Base-by-base conservation (phyloP, 2,888 invertebrate genomes). In the Choristoneura rosaceana region DNA sequence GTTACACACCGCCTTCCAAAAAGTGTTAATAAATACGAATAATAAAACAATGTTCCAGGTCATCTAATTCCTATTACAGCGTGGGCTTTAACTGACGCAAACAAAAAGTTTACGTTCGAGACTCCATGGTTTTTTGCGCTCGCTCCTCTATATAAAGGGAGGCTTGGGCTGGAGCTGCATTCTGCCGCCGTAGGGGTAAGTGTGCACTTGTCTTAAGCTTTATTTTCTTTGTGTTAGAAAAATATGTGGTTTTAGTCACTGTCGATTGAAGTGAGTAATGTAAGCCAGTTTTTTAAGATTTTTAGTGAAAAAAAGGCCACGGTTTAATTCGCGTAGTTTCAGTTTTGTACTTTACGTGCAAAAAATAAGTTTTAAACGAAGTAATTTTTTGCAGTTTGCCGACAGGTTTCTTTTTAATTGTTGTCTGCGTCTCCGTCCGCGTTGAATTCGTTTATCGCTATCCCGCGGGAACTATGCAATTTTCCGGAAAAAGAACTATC, bases 111-210 rank as follows among this genome's bases (percentile, higher is more conserved):
- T 38, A 3, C 14, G 45, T 10, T n/a, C 14, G 60, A 66, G 12
- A n/a, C 71, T 71, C 71, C 17, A 25, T 62, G 2, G 61, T 10
- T 38, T 38, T 66, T 52, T 61, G 17, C 34, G 50, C 60, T 65
- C 33, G n/a, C 15, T 15, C 25, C 15, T 41, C 61, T 45, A 59
- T 71, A 71, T 71, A 71, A 67, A 43, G 45, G 38, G 17, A 25
- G 38, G 34, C 55, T 55, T 12, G 45, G 34, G 52, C 34, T 38
- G 15, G 61, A 15, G 45, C 61, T 71, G 71, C 71, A 71, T 71
- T 71, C 71, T n/a, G 55, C 41, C 61, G 60, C 61, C 4, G 45
- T 43, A 12, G 43, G 66, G 71, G 71, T 71, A 67, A 71, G 71
- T 71, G 70, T 70, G 1, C 43, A 66, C 71, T 71, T 50, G 50